phyloP scores from a whole-genome alignment of 2,113 vertebrate species.

The Rafetus swinhoei region DNA sequence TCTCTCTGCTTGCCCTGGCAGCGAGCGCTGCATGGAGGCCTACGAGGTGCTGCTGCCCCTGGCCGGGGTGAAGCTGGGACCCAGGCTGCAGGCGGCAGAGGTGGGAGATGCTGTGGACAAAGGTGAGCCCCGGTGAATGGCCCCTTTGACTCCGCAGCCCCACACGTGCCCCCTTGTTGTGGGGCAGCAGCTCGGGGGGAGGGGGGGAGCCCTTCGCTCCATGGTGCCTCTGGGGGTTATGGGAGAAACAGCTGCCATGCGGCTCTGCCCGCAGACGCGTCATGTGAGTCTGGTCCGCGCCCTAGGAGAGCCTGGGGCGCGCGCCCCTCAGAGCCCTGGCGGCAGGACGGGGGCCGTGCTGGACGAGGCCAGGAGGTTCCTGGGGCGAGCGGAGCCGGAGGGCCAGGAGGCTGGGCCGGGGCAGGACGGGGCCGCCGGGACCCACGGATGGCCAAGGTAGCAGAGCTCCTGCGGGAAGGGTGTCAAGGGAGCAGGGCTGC shows the following conservation, averaged over 20 bases:
- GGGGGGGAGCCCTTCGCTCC: not conserved
- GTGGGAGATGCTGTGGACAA: not conserved
- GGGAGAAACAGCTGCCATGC: not conserved
- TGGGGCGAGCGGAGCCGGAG: accelerated
- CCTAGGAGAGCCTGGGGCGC: accelerated
- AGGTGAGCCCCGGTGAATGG: not conserved
- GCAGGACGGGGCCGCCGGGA: not conserved
- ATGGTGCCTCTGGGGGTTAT: not conserved
- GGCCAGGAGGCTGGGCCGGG: accelerated
- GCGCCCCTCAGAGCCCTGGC: accelerated
- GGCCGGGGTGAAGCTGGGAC: constrained; percentile 54
- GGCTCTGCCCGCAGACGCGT: not conserved
- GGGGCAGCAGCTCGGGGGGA: not conserved
- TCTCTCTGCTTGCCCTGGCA: constrained; percentile 67
- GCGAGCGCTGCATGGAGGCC: constrained; percentile 86
- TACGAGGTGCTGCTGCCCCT: constrained; percentile 81
- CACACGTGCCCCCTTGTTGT: not conserved
- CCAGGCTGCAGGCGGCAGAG: constrained; percentile 42
- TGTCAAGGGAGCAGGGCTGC: accelerated
- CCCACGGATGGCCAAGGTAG: not conserved
- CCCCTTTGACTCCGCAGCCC: not conserved
- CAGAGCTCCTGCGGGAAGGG: accelerated
- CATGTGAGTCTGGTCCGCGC: accelerated
- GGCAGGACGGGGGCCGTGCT: not conserved
- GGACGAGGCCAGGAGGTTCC: not conserved